Percentiles rank a stretch among this genome's conserved stretches.
Evolutionary conservation across 1,140 invertebrate genomes (phyloP).

Genomic region (Agrypnia vestita): DNA sequence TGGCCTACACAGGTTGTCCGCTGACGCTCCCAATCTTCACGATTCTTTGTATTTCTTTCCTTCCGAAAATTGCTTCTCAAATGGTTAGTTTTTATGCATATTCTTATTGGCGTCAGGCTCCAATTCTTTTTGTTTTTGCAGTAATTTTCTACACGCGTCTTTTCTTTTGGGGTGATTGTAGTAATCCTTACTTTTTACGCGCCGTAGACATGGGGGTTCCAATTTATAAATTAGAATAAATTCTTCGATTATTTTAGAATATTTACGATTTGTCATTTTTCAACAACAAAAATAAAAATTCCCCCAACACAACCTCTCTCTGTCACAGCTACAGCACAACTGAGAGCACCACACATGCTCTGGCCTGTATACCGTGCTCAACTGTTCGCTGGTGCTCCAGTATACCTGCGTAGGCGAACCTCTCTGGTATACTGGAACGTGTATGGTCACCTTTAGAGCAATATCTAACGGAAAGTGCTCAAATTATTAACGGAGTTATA

Average conservation of each 20-base stretch:
- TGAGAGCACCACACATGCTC: too few relatives aligned
- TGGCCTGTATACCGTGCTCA: too few relatives aligned
- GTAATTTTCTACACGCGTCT: background rate
- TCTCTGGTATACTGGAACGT: too few relatives aligned
- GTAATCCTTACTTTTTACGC: background rate
- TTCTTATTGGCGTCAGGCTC: slow-evolving; percentile 29
- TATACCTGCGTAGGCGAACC: too few relatives aligned
- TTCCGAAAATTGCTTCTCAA: slow-evolving; percentile 57
- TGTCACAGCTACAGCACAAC: too few relatives aligned
- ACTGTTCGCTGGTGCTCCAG: too few relatives aligned
- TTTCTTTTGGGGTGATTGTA: slow-evolving; percentile 3
- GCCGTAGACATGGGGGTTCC: background rate
- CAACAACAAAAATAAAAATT: too few relatives aligned
- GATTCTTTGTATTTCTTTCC: slow-evolving; percentile 62
- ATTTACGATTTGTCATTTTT: slow-evolving; percentile 20
- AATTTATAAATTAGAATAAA: slow-evolving; percentile 25
- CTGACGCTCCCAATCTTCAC: slow-evolving; percentile 53
- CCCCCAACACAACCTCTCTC: too few relatives aligned
- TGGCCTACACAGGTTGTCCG: slow-evolving; percentile 62
- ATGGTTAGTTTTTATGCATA: slow-evolving; percentile 57
- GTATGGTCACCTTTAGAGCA: too few relatives aligned
- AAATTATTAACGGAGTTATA: too few relatives aligned
- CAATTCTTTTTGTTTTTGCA: too few relatives aligned
- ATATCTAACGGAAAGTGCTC: too few relatives aligned
- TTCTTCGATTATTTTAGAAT: slow-evolving; percentile 2